Conservation (phyloP, 2,113 vertebrate genomes). For the Chaetorhynchus papuensis region DNA sequence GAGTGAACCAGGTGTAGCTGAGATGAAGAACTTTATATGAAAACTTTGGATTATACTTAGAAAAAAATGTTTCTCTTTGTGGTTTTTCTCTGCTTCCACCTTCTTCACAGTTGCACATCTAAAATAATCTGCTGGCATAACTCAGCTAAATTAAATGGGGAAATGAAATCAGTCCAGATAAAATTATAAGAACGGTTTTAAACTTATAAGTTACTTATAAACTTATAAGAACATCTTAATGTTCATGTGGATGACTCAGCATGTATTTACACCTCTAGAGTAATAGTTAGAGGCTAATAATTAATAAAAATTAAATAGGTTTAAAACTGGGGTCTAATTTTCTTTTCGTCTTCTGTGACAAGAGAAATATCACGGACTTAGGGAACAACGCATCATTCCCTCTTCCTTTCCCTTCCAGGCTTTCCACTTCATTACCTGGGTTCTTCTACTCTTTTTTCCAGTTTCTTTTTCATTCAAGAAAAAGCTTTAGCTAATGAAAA, state of each 20-base stretch:
- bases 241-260: background rate
- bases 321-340: background rate
- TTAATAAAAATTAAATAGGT: background rate
- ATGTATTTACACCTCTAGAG: background rate
- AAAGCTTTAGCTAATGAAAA: background rate
- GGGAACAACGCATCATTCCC: accelerated
- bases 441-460: background rate
- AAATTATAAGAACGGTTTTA: background rate
- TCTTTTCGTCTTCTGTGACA: background rate
- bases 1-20: background rate
- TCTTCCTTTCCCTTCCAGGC: background rate
- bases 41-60: background rate
- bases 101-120: background rate
- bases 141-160: background rate
- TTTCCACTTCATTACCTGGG: background rate
- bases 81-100: background rate
- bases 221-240: background rate
- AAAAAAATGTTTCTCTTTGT: background rate
- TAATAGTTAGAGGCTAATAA: background rate
- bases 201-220: background rate
- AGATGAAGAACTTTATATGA: background rate
- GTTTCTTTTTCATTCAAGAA: background rate
- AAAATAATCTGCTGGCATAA: background rate
- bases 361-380: background rate
- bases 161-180: background rate